phyloP scores from a whole-genome alignment of 2,888 invertebrate species.

The Hemithea aestivaria region DNA sequence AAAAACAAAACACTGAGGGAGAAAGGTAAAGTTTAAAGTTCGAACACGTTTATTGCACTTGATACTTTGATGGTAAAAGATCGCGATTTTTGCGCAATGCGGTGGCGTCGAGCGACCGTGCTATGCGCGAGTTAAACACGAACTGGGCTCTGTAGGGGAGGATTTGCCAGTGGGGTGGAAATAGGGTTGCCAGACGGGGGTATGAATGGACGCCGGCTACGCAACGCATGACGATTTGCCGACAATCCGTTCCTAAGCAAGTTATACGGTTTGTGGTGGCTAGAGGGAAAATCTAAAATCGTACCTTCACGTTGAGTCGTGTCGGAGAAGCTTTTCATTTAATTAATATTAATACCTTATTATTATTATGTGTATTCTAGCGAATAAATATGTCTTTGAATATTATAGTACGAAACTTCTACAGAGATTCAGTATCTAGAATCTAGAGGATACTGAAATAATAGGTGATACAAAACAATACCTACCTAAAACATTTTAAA shows the following conservation, averaged over 20 bases:
- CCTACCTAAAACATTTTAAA: too few relatives aligned
- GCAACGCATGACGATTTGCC: slow-evolving; percentile 30
- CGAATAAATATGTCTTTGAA: too few relatives aligned
- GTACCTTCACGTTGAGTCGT: too few relatives aligned
- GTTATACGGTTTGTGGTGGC: too few relatives aligned
- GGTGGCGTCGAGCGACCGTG: slow-evolving; percentile 34
- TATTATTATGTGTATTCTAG: too few relatives aligned
- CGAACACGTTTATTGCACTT: slow-evolving; percentile 56
- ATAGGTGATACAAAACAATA: too few relatives aligned
- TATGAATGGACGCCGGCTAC: slow-evolving; percentile 45
- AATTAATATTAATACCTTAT: too few relatives aligned
- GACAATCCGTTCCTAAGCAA: slow-evolving; percentile 9
- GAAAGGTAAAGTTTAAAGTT: slow-evolving; percentile 34
- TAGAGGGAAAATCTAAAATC: too few relatives aligned
- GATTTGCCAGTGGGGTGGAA: slow-evolving; percentile 42
- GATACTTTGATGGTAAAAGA: slow-evolving; percentile 46
- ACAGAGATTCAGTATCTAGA: too few relatives aligned
- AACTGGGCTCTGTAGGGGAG: slow-evolving; percentile 54
- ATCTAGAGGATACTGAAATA: too few relatives aligned
- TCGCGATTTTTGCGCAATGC: slow-evolving; percentile 45
- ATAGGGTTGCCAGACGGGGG: slow-evolving; percentile 45
- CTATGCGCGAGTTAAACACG: slow-evolving; percentile 41
- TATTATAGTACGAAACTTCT: too few relatives aligned
- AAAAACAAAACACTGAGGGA: slow-evolving; percentile 21
- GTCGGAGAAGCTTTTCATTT: too few relatives aligned